phyloP scores from a whole-genome alignment of 1,140 invertebrate genomes.

The Rhopalosiphum padi region DNA sequence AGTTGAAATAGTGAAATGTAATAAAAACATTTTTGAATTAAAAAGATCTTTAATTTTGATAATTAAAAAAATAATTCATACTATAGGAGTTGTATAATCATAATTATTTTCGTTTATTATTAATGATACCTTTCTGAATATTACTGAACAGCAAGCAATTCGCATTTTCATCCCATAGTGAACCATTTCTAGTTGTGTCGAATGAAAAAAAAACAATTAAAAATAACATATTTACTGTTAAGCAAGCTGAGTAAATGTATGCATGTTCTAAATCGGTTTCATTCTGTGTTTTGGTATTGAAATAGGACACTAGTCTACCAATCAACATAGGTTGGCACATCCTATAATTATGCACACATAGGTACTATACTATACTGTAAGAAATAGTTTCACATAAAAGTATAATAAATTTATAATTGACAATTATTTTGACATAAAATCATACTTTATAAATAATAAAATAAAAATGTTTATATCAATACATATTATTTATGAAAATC shows the following conservation, averaged over 20 bases:
- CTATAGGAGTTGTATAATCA: too few species aligned
- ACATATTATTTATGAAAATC: too few species aligned
- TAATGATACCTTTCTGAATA: neutral
- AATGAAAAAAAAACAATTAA: neutral
- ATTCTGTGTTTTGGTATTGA: neutral
- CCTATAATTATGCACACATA: neutral
- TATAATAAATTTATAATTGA: too few species aligned
- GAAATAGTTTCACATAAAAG: too few species aligned
- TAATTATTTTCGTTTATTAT: neutral
- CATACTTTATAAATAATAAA: too few species aligned
- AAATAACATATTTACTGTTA: neutral
- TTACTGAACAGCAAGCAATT: neutral
- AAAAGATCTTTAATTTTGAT: too few species aligned
- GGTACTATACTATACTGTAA: too few species aligned
- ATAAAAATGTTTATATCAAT: too few species aligned
- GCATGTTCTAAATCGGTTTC: neutral
- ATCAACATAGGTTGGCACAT: neutral
- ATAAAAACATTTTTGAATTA: too few species aligned
- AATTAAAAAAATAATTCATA: too few species aligned
- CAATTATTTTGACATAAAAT: too few species aligned
- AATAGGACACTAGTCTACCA: neutral
- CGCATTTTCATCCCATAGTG: constrained; percentile 14
- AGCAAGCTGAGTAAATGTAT: neutral
- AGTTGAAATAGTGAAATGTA: too few species aligned
- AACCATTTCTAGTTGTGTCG: neutral